These are phyloP conservation scores for Papilio demoleus DNA, from an alignment of 2,888 invertebrate genomes.

Conservation along the genomic window DNA sequence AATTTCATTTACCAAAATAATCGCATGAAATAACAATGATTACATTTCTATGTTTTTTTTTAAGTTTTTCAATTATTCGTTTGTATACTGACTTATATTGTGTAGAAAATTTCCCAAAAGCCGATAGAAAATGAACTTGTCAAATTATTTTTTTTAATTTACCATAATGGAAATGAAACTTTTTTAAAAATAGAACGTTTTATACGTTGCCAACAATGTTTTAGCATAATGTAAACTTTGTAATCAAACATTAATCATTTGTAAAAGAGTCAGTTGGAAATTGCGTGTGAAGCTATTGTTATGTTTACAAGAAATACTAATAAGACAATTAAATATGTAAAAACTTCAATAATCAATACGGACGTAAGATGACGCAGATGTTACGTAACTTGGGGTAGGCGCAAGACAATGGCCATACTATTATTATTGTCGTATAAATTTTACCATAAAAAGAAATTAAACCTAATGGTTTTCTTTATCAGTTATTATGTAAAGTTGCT, in stretches of 20 bases:
- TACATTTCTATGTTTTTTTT: no score
- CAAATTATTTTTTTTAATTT: no score
- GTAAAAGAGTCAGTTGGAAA: slow-evolving; percentile 2
- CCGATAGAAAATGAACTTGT: no score
- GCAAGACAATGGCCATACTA: background rate
- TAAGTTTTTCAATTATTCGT: no score
- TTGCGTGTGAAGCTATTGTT: slow-evolving; percentile 24
- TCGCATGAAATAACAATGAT: no score
- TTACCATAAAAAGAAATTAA: background rate
- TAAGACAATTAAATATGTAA: slow-evolving; percentile 11
- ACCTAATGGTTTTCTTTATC: background rate
- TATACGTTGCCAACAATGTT: no score
- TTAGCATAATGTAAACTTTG: no score
- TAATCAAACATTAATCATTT: background rate
- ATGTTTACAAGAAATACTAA: slow-evolving; percentile 23
- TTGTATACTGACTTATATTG: no score
- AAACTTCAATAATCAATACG: slow-evolving; percentile 18
- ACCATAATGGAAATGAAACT: no score
- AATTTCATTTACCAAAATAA: no score
- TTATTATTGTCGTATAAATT: background rate
- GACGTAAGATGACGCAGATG: slow-evolving; percentile 16
- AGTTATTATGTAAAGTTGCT: background rate
- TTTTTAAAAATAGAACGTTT: no score
- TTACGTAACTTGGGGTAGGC: slow-evolving; percentile 21
- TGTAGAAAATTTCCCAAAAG: no score